Conservation (phyloP, 2,888 invertebrate genomes). For the Lasioglossum oenotherae region DNA sequence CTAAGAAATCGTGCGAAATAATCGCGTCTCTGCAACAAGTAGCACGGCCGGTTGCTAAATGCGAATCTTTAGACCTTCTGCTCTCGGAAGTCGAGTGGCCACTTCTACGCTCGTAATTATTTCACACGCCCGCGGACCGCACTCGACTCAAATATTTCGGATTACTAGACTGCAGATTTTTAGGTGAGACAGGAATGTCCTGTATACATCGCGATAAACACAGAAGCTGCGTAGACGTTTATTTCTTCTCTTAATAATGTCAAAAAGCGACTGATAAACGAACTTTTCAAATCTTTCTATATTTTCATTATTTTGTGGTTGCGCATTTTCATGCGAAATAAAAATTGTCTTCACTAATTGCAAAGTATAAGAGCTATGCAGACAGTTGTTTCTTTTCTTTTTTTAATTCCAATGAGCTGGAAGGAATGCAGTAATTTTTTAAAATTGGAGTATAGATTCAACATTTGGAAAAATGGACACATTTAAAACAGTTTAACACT, state of each 20-base stretch:
- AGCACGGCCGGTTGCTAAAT: conserved; percentile 2
- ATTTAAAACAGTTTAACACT: too few relatives aligned
- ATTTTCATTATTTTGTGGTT: not conserved
- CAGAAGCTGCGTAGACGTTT: not conserved
- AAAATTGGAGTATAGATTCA: too few relatives aligned
- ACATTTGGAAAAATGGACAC: too few relatives aligned
- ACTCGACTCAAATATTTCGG: not conserved
- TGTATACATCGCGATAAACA: not conserved
- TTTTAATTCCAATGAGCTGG: too few relatives aligned
- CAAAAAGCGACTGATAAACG: not conserved
- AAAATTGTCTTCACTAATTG: not conserved
- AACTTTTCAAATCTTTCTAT: not conserved
- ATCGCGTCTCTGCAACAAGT: conserved; percentile 16
- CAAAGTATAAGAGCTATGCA: too few relatives aligned
- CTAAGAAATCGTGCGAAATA: conserved; percentile 24
- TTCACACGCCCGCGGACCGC: not conserved
- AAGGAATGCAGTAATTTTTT: too few relatives aligned
- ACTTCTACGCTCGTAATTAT: conserved; percentile 1
- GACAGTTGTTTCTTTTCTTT: too few relatives aligned
- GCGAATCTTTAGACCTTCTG: not conserved
- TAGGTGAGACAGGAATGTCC: not conserved
- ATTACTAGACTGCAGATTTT: not conserved
- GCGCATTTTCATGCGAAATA: not conserved
- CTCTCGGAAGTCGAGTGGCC: not conserved
- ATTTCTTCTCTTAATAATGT: not conserved